phyloP scores from a whole-genome alignment of 2,888 invertebrate genomes.

The Coremacera marginata region DNA sequence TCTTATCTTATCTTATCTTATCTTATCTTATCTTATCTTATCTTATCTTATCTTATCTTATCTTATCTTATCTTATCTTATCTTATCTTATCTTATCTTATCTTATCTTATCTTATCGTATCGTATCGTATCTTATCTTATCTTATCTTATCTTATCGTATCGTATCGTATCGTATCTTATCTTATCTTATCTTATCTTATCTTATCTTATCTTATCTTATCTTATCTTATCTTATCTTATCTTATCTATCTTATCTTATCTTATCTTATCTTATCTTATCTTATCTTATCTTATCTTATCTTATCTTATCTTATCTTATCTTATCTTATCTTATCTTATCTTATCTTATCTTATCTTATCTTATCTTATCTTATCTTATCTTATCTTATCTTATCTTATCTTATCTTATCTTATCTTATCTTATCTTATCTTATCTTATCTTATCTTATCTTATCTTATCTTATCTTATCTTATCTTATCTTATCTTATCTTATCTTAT shows the following conservation, averaged over 20 bases:
- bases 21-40: not conserved
- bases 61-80: not conserved
- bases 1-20: no score
- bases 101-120: constrained; percentile 6
- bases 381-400: no score
- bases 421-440: no score
- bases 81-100: not conserved
- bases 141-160: no score
- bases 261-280: constrained; percentile 5
- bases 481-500: no score
- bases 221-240: not conserved
- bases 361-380: no score
- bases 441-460: no score
- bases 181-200: constrained; percentile 6
- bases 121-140: no score
- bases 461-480: no score
- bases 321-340: not conserved
- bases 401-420: no score
- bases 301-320: not conserved
- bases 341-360: not conserved
- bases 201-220: not conserved
- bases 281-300: not conserved
- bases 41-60: not conserved
- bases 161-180: no score
- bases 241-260: not conserved